Base-by-base conservation (phyloP, 2,888 invertebrate genomes). In the Hylaea fasciaria region DNA sequence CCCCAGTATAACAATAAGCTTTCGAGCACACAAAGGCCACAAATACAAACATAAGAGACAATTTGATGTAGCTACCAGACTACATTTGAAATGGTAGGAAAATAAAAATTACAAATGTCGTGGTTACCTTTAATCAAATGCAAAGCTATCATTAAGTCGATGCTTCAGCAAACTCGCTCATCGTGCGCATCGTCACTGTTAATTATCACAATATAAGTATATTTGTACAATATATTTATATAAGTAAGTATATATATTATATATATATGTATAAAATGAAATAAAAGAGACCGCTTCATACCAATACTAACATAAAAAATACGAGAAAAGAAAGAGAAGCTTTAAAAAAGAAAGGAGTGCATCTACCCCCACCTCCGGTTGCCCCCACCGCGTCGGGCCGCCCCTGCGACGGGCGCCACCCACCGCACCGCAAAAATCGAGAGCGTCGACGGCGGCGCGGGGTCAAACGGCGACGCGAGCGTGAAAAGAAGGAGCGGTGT, bases 401-500 rank as follows among this genome's bases (percentile, higher is more conserved):
- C 87, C 89, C 88, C 93, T 89, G 89, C 82, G 86, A 86, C 87
- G 87, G 93, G 93, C 88, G 89, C 93, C 93, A 93, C 93, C 93
- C 94, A 93, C 93, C 89, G 93, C 91, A 92, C 87, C 93, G 93
- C 93, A 94, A 94, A 94, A 94, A 94, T 93, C 93, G 92, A 92
- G 92, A 92, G 89, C 91, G 89, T 86, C 90, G 90, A 86, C 92
- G 89, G 88, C 89, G 80, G 89, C 87, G 89, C 91, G 91, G 90
- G 91, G 91, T 91, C 91, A 91, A 91, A 91, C 91, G 90, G 89
- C 90, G 91, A 86, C 89, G 90, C 87, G 86, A 89, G 90, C 91
- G 90, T 91, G 89, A 89, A 91, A 91, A 91, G 91, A 91, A 91
- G 90, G 89, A 89, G 85, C 88, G 87, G 86, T 89, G 90, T 85